A percentile compares a stretch with the other conserved stretches of the same genome.
These are phyloP conservation scores for Gavia stellata DNA, from an alignment of 2,113 vertebrate species.

Conservation along the genomic window DNA sequence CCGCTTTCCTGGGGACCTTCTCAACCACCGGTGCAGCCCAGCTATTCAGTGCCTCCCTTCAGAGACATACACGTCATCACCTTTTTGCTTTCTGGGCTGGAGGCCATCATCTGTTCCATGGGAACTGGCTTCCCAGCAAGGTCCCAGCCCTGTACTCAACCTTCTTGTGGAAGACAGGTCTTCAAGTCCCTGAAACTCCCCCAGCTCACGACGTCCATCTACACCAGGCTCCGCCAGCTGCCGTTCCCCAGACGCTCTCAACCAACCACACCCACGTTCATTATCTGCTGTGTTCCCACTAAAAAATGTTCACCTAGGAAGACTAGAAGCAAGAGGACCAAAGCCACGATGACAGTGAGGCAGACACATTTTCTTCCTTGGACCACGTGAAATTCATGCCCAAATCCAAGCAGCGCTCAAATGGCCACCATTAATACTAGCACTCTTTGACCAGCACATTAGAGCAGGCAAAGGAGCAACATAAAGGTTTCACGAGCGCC, in stretches of 20 bases:
- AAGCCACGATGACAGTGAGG: rapidly evolving
- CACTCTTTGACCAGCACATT: neutral
- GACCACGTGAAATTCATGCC: neutral
- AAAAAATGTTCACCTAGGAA: neutral
- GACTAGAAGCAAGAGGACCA: neutral
- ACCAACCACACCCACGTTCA: neutral
- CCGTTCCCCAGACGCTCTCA: rapidly evolving
- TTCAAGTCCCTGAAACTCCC: neutral
- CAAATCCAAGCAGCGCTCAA: rapidly evolving
- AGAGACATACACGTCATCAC: rapidly evolving
- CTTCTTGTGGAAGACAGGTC: neutral
- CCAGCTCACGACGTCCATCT: neutral
- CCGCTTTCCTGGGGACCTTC: neutral
- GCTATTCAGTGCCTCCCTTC: neutral
- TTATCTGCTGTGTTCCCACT: neutral
- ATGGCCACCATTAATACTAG: neutral
- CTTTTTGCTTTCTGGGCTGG: neutral
- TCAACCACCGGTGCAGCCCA: neutral
- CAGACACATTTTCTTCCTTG: neutral
- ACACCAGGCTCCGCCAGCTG: neutral
- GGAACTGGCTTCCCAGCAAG: neutral
- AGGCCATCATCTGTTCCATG: neutral
- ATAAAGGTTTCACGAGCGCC: rapidly evolving
- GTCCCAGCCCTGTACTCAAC: neutral
- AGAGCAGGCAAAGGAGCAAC: neutral